These are phyloP conservation scores for Melangyna quadrimaculata DNA, from an alignment of 2,888 invertebrate genomes.

Conservation along the genomic window DNA sequence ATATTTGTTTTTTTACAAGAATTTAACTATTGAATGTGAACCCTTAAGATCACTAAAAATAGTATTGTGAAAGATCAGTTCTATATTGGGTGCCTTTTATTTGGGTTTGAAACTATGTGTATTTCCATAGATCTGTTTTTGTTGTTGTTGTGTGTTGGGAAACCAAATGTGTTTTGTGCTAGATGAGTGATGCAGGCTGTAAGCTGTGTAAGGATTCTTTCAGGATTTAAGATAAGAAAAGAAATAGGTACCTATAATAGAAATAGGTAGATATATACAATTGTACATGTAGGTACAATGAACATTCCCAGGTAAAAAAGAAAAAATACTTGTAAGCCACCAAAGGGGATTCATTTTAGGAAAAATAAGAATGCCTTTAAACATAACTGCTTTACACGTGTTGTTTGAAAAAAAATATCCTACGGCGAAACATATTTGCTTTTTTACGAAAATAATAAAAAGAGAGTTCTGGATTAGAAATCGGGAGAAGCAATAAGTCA, in stretches of 20 bases:
- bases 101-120: neutral
- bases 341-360: neutral
- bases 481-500: no score
- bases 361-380: neutral
- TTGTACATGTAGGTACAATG: no score
- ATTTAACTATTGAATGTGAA: neutral
- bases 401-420: neutral
- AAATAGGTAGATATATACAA: no score
- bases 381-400: neutral
- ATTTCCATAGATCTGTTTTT: neutral
- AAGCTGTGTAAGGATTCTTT: neutral
- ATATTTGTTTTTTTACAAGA: neutral
- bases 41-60: constrained; percentile 7
- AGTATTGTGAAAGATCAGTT: constrained; percentile 51
- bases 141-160: neutral
- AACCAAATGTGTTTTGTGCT: neutral
- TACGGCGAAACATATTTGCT: neutral
- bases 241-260: no score
- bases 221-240: neutral
- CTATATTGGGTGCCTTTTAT: neutral
- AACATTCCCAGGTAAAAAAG: neutral
- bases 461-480: neutral
- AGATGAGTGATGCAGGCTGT: neutral
- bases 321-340: no score
- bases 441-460: neutral